Evolutionary conservation across 1,140 invertebrate genomes (phyloP), one percentile per base, ranked within the genome.

Genomic region (Helicoverpa zea): DNA sequence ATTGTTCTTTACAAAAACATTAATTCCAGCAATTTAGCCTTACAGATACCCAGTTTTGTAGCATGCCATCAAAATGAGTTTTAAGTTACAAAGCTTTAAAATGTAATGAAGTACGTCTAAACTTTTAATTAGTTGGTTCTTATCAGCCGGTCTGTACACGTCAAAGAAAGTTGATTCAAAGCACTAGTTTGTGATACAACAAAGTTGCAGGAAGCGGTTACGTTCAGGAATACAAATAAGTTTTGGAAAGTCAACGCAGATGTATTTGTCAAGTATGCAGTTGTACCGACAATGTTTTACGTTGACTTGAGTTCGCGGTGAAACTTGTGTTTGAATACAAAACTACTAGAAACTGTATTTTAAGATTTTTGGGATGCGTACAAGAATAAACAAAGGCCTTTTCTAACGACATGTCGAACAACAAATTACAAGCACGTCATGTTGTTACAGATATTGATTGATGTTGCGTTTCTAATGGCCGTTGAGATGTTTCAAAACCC

Each of bases 141-240:
- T 61, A 75, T 59, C 72, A 75, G n/a, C 5, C 9, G n/a, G 56
- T 59, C 3, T 54, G 54, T 56, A 61, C 35, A 59, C 56, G 35
- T 75, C 72, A 75, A 75, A 75, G 72, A 75, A 75, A 49, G 72
- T 75, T 61, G 29, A 75, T 35, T 75, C 54, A 61, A 54, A 59
- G 56, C 54, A 58, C 56, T 75, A 75, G 72, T 61, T 75, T 75
- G 56, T 75, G 54, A 75, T 75, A 75, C 72, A 75, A 75, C 56
- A 61, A 75, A 58, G 72, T 75, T 47, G 54, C n/a, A 43, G n/a
- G 61, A 72, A 54, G 51, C 68, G 49, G 47, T 30, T 30, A 54
- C 54, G 70, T 73, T 51, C 66, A 14, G 23, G 68, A 72, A 72
- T 72, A 72, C 68, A 72, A 72, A 72, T 72, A 52, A 54, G 68